Percentiles rank a stretch among this genome's conserved stretches.
Conservation (phyloP, 1,140 invertebrate genomes). For the Platyscapa corneri region DNA sequence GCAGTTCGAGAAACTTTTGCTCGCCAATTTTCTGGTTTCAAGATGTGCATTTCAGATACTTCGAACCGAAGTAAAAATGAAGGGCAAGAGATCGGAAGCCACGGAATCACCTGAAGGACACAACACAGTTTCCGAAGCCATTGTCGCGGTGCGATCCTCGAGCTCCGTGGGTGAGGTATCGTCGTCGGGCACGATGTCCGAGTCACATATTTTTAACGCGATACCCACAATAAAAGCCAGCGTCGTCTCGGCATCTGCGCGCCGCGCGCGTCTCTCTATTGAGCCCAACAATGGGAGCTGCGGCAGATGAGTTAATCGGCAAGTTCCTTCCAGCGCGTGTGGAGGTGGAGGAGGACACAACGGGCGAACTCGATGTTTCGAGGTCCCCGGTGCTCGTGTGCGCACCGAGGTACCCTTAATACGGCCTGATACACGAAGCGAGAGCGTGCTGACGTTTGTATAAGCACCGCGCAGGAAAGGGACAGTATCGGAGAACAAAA, state of each 20-base stretch:
- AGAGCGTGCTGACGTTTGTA: not conserved
- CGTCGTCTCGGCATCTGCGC: slow-evolving; percentile 29
- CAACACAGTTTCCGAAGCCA: no score
- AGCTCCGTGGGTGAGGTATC: not conserved
- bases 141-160: no score
- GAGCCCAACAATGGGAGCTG: slow-evolving; percentile 70
- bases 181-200: slow-evolving; percentile 1
- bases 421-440: not conserved
- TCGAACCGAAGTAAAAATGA: no score
- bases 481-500: slow-evolving; percentile 67
- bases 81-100: no score
- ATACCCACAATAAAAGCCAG: slow-evolving; percentile 62
- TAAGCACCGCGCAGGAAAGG: slow-evolving; percentile 54
- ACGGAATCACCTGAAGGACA: no score
- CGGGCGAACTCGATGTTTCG: not conserved
- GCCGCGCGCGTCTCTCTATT: slow-evolving; percentile 67
- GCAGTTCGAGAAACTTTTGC: no score
- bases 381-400: not conserved
- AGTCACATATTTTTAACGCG: slow-evolving; percentile 58
- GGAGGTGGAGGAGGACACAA: not conserved
- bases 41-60: no score
- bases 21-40: no score
- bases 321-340: slow-evolving; percentile 68
- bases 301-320: slow-evolving; percentile 74
- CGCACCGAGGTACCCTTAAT: slow-evolving; percentile 20